Evolutionary conservation across 2,888 invertebrate species (phyloP), one percentile per base, ranked within the genome.

Genomic region (Lathronympha strigana): DNA sequence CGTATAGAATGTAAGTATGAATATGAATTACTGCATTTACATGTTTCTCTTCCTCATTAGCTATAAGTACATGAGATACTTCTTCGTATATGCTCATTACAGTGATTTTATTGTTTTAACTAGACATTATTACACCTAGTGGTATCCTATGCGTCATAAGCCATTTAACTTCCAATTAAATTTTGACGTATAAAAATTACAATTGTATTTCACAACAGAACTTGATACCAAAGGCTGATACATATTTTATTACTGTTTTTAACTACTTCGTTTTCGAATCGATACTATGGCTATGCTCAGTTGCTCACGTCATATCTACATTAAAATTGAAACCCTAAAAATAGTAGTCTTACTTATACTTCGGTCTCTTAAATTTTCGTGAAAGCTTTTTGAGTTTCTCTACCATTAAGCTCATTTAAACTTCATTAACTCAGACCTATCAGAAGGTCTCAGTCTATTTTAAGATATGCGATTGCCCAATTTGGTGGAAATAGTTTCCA

Each of bases 1-100:
- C 96, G 83, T 97, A 97, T 92, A 95, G 96, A 94, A 96, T 97
- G 97, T 97, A 93, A 96, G 96, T 95, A 93, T 67, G 9, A 25
- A 36, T 58, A 50, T 31, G 6, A 25, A 25, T 31, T 60, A 17
- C 19, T 21, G 9, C 4, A 45, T 57, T 45, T 21, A 28, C 19
- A 57, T 47, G n/a, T n/a, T 5, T 47, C 15, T 50, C 19, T 31
- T 31, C 19, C 28, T 33, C 31, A 13, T 33, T 51, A 51, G 51
- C 19, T 5, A 17, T 17, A 40, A 4, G 21, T n/a, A 2, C 8
- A 38, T 15, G 38, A 5, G 23, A 6, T n/a, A 47, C n/a, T 17
- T 47, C 23, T 13, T 45, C 23, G 23, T 19, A 4, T 13, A 21
- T 23, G 19, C 19, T 43, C 23, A 45, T n/a, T 4, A 23, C n/a